Percentiles rank a stretch among this genome's conserved stretches.
Evolutionary conservation across 2,797 vertebrate species (phyloP).

Genomic region (Lacerta bilineata): DNA sequence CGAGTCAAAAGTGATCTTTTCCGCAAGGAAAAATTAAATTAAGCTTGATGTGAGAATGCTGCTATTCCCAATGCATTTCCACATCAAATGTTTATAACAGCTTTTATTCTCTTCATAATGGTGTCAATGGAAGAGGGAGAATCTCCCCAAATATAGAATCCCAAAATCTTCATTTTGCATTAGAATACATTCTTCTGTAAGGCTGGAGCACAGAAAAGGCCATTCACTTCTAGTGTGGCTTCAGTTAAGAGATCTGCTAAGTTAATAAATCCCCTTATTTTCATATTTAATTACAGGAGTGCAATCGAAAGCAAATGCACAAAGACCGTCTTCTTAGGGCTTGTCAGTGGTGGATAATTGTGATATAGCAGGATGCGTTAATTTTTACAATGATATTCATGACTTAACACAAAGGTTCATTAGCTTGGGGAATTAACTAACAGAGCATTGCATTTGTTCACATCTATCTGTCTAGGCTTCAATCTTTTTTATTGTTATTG

Average conservation of each 20-base stretch:
- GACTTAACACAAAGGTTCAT: slow-evolving; percentile 15
- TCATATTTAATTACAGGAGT: slow-evolving; percentile 21
- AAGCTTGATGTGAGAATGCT: slow-evolving; percentile 64
- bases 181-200: slow-evolving; percentile 4
- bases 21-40: slow-evolving; percentile 73
- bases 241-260: slow-evolving; percentile 15
- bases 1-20: slow-evolving; percentile 65
- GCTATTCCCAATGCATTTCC: slow-evolving; percentile 60
- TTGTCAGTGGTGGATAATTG: not conserved
- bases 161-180: slow-evolving; percentile 11
- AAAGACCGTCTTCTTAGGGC: not conserved
- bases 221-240: slow-evolving; percentile 34
- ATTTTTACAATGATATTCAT: not conserved
- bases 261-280: not conserved
- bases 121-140: slow-evolving; percentile 19
- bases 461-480: not conserved
- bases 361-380: rapidly evolving
- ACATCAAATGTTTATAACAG: slow-evolving; percentile 39
- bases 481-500: not conserved
- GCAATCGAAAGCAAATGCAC: not conserved
- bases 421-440: not conserved
- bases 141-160: not conserved
- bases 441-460: not conserved
- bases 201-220: not conserved
- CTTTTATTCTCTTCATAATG: slow-evolving; percentile 43